These are phyloP conservation scores for Shinisaurus crocodilurus DNA, from an alignment of 2,113 vertebrate species.

Conservation along the genomic window DNA sequence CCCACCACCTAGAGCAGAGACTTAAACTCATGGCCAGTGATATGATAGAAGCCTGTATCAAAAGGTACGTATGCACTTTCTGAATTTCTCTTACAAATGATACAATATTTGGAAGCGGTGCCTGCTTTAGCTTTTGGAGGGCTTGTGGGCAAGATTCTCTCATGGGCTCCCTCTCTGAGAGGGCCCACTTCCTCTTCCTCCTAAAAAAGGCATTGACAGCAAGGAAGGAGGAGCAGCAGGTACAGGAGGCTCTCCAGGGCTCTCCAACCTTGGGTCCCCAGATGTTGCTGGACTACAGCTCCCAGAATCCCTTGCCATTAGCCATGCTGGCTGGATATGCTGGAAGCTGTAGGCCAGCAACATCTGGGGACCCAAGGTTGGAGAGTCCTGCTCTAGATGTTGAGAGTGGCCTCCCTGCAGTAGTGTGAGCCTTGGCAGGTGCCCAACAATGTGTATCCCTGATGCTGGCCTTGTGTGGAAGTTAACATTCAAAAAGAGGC, in stretches of 20 bases:
- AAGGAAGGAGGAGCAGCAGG: background rate
- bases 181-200: background rate
- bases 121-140: background rate
- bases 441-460: no score
- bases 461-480: constrained; percentile 14
- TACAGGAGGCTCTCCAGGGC: background rate
- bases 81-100: constrained; percentile 11
- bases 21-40: constrained; percentile 98
- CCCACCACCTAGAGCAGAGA: constrained; percentile 94
- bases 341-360: no score
- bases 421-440: no score
- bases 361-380: no score
- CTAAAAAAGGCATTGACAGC: background rate
- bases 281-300: background rate
- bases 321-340: no score
- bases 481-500: background rate
- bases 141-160: background rate
- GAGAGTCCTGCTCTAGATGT: no score
- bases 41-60: constrained; percentile 98
- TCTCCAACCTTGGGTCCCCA: background rate
- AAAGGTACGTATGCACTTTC: constrained; percentile 84
- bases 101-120: background rate
- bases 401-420: no score
- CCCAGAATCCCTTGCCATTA: no score
- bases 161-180: no score